A percentile compares a stretch with the other conserved stretches of the same genome.
Evolutionary conservation across 2,113 vertebrate genomes (phyloP).

Genomic region (Macquaria ambigua): DNA sequence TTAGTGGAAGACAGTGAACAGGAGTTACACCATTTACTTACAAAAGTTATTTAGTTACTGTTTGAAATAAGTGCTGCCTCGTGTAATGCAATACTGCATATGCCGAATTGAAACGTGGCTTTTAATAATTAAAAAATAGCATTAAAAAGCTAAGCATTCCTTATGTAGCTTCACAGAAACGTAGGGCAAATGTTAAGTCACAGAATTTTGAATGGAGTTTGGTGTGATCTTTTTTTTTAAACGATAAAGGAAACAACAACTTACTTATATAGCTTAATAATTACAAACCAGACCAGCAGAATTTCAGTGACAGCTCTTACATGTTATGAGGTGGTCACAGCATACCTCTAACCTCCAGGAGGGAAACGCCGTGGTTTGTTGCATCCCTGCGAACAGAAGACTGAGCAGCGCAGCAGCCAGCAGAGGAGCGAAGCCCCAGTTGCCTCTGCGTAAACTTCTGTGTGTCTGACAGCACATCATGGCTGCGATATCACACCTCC

Average conservation of each 20-base stretch:
- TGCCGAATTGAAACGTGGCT: background rate
- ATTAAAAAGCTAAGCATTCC: background rate
- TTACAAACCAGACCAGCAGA: background rate
- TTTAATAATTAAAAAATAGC: background rate
- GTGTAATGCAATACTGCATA: background rate
- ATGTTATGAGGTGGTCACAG: constrained; percentile 38
- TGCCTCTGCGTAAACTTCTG: constrained; percentile 60
- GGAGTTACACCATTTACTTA: background rate
- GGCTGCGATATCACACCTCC: constrained; percentile 71
- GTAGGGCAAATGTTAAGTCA: background rate
- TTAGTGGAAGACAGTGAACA: background rate
- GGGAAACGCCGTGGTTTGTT: constrained; percentile 79
- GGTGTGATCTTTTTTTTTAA: background rate
- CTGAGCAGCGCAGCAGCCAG: constrained; percentile 76
- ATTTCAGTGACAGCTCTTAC: background rate
- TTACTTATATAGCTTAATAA: background rate
- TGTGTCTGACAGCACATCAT: constrained; percentile 72
- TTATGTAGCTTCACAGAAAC: background rate
- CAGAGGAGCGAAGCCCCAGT: constrained; percentile 60
- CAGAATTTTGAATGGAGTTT: constrained; percentile 21
- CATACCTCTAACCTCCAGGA: constrained; percentile 85
- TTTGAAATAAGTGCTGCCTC: background rate
- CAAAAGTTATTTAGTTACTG: background rate
- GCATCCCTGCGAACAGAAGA: constrained; percentile 78
- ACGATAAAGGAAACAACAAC: background rate